Evolutionary conservation across 2,797 vertebrate species (phyloP).

Genomic region (Okamejei kenojei): DNA sequence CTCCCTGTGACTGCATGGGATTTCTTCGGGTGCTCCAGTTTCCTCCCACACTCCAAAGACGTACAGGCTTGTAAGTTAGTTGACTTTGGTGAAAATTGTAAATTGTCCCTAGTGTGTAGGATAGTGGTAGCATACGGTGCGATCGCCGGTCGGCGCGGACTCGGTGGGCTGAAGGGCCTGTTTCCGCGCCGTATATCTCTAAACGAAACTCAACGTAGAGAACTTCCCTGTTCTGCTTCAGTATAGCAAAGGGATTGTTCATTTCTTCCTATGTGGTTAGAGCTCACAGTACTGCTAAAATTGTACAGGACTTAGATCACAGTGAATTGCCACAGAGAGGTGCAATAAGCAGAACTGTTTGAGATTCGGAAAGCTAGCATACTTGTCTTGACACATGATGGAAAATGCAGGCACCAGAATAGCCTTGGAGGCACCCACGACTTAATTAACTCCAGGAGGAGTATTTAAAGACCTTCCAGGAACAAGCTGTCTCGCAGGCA

Average conservation of each 20-base stretch:
- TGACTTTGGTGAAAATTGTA: too few species aligned
- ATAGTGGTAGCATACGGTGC: too few species aligned
- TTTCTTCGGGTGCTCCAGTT: too few species aligned
- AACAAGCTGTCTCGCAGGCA: neutral
- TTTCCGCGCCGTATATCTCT: too few species aligned
- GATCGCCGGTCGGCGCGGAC: too few species aligned
- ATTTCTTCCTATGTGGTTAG: neutral
- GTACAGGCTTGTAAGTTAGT: too few species aligned
- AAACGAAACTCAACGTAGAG: neutral
- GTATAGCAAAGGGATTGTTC: neutral
- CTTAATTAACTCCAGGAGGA: neutral
- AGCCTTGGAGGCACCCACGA: neutral
- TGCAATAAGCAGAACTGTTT: neutral
- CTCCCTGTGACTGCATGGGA: too few species aligned
- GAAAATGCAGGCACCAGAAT: neutral
- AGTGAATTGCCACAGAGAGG: neutral
- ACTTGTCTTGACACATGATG: neutral
- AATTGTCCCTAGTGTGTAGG: too few species aligned
- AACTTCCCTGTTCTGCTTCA: neutral
- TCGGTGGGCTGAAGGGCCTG: too few species aligned
- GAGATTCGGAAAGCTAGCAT: neutral
- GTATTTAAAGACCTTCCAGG: constrained; percentile 15
- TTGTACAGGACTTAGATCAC: neutral
- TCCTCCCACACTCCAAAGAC: too few species aligned
- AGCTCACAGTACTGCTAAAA: neutral